Percentiles rank a stretch among this genome's conserved stretches.
Conservation (phyloP, 1,140 invertebrate species). For the Cyclina sinensis region DNA sequence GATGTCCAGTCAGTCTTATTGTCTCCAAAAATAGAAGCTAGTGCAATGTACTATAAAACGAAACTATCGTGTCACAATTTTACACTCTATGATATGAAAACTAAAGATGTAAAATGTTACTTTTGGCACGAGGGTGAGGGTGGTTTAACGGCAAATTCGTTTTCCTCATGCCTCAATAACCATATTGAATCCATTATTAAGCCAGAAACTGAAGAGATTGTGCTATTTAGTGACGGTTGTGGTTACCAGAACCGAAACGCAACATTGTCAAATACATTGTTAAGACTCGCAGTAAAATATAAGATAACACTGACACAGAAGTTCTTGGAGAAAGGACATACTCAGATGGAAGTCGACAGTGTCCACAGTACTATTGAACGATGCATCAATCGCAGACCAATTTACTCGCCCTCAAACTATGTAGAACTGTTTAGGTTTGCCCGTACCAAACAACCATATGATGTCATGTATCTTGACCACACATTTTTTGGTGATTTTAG, state of each 20-base stretch:
- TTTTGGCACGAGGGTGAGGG: conserved; percentile 33
- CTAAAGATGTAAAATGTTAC: conserved; percentile 25
- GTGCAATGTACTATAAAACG: conserved; percentile 46
- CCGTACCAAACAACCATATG: not conserved
- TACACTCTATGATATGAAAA: not conserved
- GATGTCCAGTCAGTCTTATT: conserved; percentile 49
- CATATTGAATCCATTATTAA: not conserved
- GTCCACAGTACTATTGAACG: conserved; percentile 26
- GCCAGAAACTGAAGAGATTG: conserved; percentile 34
- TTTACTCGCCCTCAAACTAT: conserved; percentile 42
- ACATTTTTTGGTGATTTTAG: not conserved
- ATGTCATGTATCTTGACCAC: conserved; percentile 36
- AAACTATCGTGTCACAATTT: conserved; percentile 38
- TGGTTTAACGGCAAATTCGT: conserved; percentile 11
- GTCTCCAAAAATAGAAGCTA: conserved; percentile 6
- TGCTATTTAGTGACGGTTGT: conserved; percentile 30
- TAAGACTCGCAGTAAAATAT: not conserved
- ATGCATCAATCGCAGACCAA: not conserved
- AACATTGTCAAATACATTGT: conserved; percentile 29
- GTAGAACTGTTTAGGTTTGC: conserved; percentile 1
- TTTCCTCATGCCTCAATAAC: conserved; percentile 20
- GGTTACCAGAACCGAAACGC: conserved; percentile 36
- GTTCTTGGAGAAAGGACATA: not conserved
- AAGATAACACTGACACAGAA: conserved; percentile 23
- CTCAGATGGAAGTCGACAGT: conserved; percentile 24